phyloP scores from a whole-genome alignment of 1,140 invertebrate genomes.

The Conus betulinus region DNA sequence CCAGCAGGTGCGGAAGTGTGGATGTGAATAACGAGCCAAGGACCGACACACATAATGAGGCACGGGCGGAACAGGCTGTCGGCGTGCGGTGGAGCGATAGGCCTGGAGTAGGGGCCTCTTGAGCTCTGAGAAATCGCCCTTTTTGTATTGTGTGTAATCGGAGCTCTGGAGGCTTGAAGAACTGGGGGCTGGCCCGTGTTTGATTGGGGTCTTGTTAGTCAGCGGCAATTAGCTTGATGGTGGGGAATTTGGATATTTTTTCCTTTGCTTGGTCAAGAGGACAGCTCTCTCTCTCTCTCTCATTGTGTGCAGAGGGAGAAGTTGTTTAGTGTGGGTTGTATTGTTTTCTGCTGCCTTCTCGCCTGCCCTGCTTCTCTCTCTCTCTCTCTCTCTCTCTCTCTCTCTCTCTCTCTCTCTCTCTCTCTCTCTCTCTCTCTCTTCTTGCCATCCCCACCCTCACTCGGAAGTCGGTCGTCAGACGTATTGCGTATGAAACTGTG shows the following conservation, averaged over 20 bases:
- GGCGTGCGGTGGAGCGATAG: background rate
- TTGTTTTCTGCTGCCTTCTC: background rate
- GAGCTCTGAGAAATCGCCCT: background rate
- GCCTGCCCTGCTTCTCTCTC: too few species aligned
- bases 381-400: too few species aligned
- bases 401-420: background rate
- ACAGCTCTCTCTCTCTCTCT: background rate
- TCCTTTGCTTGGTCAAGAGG: background rate
- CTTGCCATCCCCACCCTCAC: background rate
- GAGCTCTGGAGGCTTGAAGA: slow-evolving; percentile 2
- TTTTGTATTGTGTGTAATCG: slow-evolving; percentile 15
- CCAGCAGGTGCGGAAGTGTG: background rate
- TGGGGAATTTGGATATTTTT: too few species aligned
- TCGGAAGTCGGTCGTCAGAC: too few species aligned
- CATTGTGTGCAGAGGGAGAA: too few species aligned
- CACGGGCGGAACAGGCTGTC: background rate
- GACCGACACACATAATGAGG: background rate
- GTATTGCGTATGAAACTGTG: too few species aligned
- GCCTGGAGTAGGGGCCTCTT: background rate
- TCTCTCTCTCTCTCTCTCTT: background rate
- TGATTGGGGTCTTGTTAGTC: too few species aligned
- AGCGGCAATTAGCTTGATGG: background rate
- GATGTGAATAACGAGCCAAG: background rate
- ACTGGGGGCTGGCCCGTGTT: background rate
- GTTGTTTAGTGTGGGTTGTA: too few species aligned